phyloP scores from a whole-genome alignment of 2,797 vertebrate species.

The Coracias cyanogaster region DNA sequence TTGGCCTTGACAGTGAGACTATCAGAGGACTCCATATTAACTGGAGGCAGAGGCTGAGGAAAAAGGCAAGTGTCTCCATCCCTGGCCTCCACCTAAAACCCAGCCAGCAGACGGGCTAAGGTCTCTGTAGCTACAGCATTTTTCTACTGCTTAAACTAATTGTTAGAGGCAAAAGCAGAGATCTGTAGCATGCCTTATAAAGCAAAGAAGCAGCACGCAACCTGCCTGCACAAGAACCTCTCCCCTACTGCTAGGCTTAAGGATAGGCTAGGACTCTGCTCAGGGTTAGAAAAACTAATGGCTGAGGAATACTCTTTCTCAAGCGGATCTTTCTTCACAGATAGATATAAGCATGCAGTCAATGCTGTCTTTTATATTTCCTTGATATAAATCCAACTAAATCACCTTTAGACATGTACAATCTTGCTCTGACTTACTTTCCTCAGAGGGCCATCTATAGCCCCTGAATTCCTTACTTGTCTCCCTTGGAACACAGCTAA shows the following conservation, averaged over 20 bases:
- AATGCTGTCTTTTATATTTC: neutral
- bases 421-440: neutral
- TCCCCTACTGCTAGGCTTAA: neutral
- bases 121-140: neutral
- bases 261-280: neutral
- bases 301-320: neutral
- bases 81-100: neutral
- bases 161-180: neutral
- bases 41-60: neutral
- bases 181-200: neutral
- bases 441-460: neutral
- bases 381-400: neutral
- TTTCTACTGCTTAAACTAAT: neutral
- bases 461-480: neutral
- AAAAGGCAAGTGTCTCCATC: neutral
- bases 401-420: neutral
- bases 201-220: too few relatives aligned
- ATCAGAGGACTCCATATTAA: neutral
- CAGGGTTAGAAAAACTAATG: neutral
- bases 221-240: neutral
- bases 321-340: neutral
- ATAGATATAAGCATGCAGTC: accelerated
- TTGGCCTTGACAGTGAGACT: neutral
- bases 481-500: neutral
- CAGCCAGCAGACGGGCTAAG: neutral